Evolutionary conservation across 2,888 invertebrate species (phyloP), one percentile per base, ranked within the genome.

Genomic region (Hypsopygia costalis): DNA sequence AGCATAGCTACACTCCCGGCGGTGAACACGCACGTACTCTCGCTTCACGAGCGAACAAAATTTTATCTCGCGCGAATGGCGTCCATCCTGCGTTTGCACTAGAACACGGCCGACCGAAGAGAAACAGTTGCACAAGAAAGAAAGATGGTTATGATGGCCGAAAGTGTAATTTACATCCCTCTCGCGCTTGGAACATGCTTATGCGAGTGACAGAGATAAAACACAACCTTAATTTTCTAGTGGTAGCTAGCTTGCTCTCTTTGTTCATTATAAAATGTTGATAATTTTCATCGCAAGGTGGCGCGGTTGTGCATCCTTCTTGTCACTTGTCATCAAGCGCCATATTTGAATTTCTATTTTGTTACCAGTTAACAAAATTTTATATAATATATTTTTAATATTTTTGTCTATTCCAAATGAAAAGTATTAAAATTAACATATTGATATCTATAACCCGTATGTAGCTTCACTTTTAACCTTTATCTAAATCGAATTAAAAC

Each of bases 51-150:
- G 72, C 74, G 75, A 68, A 64, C 57, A 68, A 73, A 70, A 75
- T 81, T 73, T 75, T 87, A 86, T 78, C 74, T 87, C 71, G 78
- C 81, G 67, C 78, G 86, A 87, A 88, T 87, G 86, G 89, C 87
- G 89, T 87, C 88, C 88, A 88, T 89, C 81, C 86, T 87, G 81
- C 83, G 80, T 80, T 87, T 77, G 77, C 81, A 87, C 81, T 81
- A 81, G 85, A 79, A 83, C 81, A 85, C 83, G 82, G 76, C 78
- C 85, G 81, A 83, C 77, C 85, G 81, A 83, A 66, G 79, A 86
- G 86, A 86, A 86, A 89, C 85, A 89, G 88, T 87, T 88, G 87
- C 87, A 89, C 87, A 83, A 88, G 82, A 83, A 83, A 81, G 80
- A 81, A 83, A 81, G 86, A 89, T 88, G 87, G 85, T 80, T 78